A percentile compares a stretch with the other conserved stretches of the same genome.
Evolutionary conservation across 2,888 invertebrate species (phyloP).

Genomic region (Hyppa rectilinea): DNA sequence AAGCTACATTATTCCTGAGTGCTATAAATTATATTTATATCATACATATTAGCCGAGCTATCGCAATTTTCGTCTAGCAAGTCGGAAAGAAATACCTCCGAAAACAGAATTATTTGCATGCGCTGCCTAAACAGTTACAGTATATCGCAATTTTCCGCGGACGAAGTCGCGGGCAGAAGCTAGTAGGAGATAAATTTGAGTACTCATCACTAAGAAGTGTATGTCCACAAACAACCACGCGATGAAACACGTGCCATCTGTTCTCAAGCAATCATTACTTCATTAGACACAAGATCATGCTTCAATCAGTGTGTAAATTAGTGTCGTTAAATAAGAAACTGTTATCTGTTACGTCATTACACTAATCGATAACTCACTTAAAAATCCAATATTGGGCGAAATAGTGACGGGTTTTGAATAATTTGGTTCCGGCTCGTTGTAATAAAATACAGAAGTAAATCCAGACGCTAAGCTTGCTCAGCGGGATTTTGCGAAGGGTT

Average conservation of each 20-base stretch:
- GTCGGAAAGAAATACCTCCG: too few relatives aligned
- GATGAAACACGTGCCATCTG: conserved; percentile 19
- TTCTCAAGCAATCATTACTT: neutral
- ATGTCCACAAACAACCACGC: conserved; percentile 9
- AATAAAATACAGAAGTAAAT: neutral
- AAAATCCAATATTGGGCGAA: neutral
- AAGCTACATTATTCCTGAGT: too few relatives aligned
- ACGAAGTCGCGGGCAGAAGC: too few relatives aligned
- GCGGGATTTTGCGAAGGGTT: too few relatives aligned
- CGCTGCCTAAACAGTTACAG: too few relatives aligned
- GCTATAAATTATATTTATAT: too few relatives aligned
- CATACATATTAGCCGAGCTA: too few relatives aligned
- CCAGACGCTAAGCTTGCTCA: neutral
- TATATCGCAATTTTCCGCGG: too few relatives aligned
- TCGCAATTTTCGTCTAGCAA: too few relatives aligned
- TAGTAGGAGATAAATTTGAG: neutral
- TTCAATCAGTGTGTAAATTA: conserved; percentile 28
- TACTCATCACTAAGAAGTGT: neutral
- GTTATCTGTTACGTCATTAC: neutral
- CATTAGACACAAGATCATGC: conserved; percentile 14
- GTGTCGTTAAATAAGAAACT: neutral
- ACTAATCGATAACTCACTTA: conserved; percentile 9
- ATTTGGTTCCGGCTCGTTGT: neutral
- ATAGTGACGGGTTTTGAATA: neutral
- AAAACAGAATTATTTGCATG: too few relatives aligned